Conservation (phyloP, 2,797 vertebrate species). For the Diglossa cyanea region DNA sequence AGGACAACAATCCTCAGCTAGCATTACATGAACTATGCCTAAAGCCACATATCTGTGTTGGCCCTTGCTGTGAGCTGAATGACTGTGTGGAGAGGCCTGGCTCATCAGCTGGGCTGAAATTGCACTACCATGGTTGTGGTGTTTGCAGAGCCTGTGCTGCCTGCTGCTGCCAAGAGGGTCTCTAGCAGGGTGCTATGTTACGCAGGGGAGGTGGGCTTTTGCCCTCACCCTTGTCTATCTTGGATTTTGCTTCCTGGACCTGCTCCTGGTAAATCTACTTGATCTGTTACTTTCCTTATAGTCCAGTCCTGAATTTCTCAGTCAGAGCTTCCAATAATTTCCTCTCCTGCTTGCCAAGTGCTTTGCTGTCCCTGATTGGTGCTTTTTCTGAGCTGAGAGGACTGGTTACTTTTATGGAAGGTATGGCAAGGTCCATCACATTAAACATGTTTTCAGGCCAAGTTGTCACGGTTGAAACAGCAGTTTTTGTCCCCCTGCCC, state of each 20-base stretch:
- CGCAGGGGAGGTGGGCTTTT: not conserved
- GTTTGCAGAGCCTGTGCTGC: not conserved
- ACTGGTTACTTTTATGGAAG: not conserved
- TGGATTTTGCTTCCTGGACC: not conserved
- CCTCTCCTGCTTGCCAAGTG: not conserved
- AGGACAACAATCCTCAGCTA: not conserved
- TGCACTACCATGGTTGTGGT: rapidly evolving
- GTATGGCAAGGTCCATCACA: not conserved
- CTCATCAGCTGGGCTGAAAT: not conserved
- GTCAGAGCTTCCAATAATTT: not conserved
- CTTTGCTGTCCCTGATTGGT: not conserved
- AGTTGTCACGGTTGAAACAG: not conserved
- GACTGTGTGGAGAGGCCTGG: not conserved
- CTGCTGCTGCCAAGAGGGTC: not conserved
- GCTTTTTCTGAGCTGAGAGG: not conserved
- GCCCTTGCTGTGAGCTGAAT: not conserved
- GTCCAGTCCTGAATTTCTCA: not conserved
- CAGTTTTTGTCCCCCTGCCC: not conserved
- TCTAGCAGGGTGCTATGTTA: not conserved
- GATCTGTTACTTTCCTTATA: not conserved
- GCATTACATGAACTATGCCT: not conserved
- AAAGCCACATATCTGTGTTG: not conserved
- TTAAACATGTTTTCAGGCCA: not conserved
- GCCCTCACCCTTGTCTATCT: not conserved
- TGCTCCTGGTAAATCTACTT: not conserved